Conservation (phyloP, 2,888 invertebrate genomes). For the Stenchaetothrips biformis region DNA sequence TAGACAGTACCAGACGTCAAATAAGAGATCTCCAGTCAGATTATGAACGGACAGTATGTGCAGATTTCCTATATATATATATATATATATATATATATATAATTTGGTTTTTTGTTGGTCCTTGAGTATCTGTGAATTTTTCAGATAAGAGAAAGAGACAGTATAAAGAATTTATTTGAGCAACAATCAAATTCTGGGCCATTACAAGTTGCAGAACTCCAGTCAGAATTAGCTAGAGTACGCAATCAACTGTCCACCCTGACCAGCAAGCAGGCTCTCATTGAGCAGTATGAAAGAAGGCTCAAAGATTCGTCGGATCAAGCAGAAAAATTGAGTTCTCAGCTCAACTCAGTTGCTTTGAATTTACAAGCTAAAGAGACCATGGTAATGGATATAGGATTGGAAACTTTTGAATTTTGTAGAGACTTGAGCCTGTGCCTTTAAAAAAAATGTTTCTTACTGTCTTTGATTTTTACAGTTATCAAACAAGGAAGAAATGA, state of each 20-base stretch:
- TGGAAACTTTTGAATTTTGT: too few species aligned
- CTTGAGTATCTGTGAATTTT: too few species aligned
- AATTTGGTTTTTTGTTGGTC: too few species aligned
- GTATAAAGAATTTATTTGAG: not conserved
- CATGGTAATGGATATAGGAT: not conserved
- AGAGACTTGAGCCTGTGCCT: too few species aligned
- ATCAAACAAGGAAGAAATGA: constrained; percentile 7
- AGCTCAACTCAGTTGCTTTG: not conserved
- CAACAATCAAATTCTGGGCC: not conserved
- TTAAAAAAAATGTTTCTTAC: not conserved
- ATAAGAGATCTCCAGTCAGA: constrained; percentile 11
- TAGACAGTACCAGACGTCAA: constrained; percentile 8
- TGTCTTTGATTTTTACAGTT: not conserved
- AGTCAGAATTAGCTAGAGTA: not conserved
- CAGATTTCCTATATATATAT: too few species aligned
- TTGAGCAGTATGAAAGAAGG: constrained; percentile 7
- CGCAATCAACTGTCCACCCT: not conserved
- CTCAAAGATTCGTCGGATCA: not conserved
- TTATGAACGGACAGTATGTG: not conserved
- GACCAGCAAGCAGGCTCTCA: not conserved
- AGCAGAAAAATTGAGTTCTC: not conserved
- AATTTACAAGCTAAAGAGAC: constrained; percentile 5
- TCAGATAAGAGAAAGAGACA: not conserved
- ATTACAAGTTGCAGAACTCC: not conserved
- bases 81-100: too few species aligned